These are phyloP conservation scores for Volucella bombylans DNA, from an alignment of 2,888 invertebrate species.

Conservation along the genomic window DNA sequence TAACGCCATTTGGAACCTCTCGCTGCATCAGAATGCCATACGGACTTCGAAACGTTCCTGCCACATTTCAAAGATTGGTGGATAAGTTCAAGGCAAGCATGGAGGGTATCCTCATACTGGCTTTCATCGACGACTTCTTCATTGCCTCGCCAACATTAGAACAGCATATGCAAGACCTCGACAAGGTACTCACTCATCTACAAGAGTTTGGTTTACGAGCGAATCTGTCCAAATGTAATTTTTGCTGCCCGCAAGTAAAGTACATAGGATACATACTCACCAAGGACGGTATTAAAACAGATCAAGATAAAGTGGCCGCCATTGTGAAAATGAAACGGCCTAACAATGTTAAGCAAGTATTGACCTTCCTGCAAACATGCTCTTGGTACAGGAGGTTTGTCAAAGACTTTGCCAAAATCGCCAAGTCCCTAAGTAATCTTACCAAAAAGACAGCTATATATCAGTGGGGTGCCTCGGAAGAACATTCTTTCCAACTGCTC, in stretches of 20 bases:
- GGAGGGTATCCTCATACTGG: too few relatives aligned
- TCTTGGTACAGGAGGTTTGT: too few relatives aligned
- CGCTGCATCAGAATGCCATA: too few relatives aligned
- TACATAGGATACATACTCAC: constrained; percentile 16
- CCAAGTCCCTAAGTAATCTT: background rate
- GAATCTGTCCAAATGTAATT: too few relatives aligned
- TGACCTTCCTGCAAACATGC: background rate
- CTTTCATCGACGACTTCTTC: constrained; percentile 12
- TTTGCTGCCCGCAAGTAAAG: too few relatives aligned
- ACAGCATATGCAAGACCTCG: too few relatives aligned
- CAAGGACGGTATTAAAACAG: constrained; percentile 12
- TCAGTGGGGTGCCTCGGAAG: too few relatives aligned
- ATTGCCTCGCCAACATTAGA: too few relatives aligned
- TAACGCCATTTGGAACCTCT: too few relatives aligned
- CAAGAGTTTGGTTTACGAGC: too few relatives aligned
- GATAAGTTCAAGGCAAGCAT: constrained; percentile 29
- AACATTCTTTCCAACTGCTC: too few relatives aligned
- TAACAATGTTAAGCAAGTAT: constrained; percentile 51
- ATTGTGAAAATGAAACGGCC: constrained; percentile 16
- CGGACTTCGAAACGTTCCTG: constrained; percentile 5
- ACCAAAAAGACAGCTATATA: background rate
- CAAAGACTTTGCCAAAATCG: background rate
- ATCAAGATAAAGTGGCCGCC: constrained; percentile 32
- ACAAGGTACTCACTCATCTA: too few relatives aligned
- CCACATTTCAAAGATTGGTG: constrained; percentile 71